Evolutionary conservation across 1,140 invertebrate genomes (phyloP).

Genomic region (Marisa cornuarietis): DNA sequence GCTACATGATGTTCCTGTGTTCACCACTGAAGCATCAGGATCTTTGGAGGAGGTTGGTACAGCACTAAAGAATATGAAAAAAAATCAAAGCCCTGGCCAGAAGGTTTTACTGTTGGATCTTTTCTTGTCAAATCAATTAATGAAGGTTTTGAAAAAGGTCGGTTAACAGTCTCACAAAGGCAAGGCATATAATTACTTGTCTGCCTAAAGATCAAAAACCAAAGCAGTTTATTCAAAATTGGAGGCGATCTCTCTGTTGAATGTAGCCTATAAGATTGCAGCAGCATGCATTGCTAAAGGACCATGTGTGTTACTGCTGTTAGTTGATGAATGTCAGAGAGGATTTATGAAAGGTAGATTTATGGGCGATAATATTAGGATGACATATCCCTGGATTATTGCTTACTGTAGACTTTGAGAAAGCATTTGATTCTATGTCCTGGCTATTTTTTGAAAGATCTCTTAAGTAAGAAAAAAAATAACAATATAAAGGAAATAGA

Average conservation of each 20-base stretch:
- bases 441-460: no score
- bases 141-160: background rate
- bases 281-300: background rate
- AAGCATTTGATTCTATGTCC: background rate
- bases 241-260: constrained; percentile 1
- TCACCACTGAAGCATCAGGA: background rate
- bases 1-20: background rate
- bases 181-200: background rate
- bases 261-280: constrained; percentile 6
- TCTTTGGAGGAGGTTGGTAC: background rate
- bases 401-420: background rate
- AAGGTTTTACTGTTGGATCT: background rate
- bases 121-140: background rate
- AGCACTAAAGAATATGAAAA: background rate
- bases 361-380: background rate
- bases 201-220: background rate
- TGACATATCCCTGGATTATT: background rate
- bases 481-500: background rate
- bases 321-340: background rate
- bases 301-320: background rate
- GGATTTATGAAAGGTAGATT: background rate
- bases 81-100: background rate
- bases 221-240: background rate
- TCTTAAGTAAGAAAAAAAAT: background rate
- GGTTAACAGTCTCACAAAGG: background rate